Evolutionary conservation across 2,113 vertebrate genomes (phyloP), one percentile per base, ranked within the genome.

Genomic region (Gymnobelideus leadbeateri): DNA sequence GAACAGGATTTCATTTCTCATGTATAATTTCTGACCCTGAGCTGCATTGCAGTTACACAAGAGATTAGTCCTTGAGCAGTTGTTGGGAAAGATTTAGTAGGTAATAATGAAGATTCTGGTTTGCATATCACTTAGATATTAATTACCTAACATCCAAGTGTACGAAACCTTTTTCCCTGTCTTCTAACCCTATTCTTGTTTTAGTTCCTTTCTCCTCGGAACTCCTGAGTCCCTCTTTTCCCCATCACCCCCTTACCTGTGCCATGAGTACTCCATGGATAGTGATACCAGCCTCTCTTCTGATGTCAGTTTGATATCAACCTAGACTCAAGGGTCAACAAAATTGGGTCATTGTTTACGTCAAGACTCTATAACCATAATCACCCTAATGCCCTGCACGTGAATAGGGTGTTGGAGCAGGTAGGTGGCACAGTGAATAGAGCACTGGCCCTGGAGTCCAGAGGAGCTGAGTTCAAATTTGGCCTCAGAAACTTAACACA

Each of bases 111-210:
- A 25, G 19, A 23, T 57, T 92, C 96, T 96, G 92, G 96, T 97
- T 97, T 97, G 93, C 77, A 96, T 92, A 47, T 91, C 89, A 96
- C 95, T 94, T 94, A 19, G 90, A 95, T 93, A 96, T 97, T 96
- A 97, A 95, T 96, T 94, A 94, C 92, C 92, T 96, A 92, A 94
- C 93, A 94, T n/a, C 28, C 93, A 50, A 94, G 37, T 28, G 1
- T 57, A 96, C 92, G 54, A 7, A 91, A 37, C 54, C 89, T 93
- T 95, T 93, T 21, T 7, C 61, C 93, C 91, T 68, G 57, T 50
- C 19, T 14, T 92, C 91, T 93, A 94, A 96, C 43, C 93, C 97
- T 91, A 94, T 93, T 96, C 28, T 77, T n/a, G 91, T 61, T 91
- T 96, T 89, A 24, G 37, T 95, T 95, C 51, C 28, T 95, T 95